These are phyloP conservation scores for Caenorhabditis virilis DNA, from an alignment of 2,888 invertebrate species.

Conservation along the genomic window DNA sequence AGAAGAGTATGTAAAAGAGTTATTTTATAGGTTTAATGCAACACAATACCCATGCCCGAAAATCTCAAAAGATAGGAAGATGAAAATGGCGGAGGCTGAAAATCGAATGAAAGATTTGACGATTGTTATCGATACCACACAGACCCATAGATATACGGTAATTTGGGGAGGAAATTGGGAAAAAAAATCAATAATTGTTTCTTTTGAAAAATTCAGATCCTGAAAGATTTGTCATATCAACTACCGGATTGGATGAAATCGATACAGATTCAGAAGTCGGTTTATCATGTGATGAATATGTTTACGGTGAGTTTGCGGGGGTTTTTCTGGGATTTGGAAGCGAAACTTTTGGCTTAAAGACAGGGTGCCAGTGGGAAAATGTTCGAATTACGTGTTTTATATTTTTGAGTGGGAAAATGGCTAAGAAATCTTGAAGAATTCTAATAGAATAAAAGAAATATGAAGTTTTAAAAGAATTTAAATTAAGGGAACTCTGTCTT, in stretches of 20 bases:
- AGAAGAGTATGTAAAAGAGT: no score
- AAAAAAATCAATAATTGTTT: slow-evolving; percentile 1
- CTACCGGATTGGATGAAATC: slow-evolving; percentile 94
- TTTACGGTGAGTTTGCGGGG: no score
- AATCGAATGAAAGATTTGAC: slow-evolving; percentile 94
- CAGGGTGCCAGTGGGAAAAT: no score
- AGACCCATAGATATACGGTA: slow-evolving; percentile 57
- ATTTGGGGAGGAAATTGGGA: neutral
- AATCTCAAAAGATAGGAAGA: slow-evolving; percentile 89
- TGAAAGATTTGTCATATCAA: slow-evolving; percentile 96
- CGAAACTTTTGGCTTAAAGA: no score
- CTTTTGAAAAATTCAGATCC: slow-evolving; percentile 66
- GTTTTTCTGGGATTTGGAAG: no score
- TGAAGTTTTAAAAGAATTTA: no score
- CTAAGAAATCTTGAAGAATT: no score
- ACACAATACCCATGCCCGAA: slow-evolving; percentile 97
- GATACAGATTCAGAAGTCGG: slow-evolving; percentile 96
- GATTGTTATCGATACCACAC: slow-evolving; percentile 72
- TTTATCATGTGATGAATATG: slow-evolving; percentile 94
- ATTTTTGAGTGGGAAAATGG: no score
- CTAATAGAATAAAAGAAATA: no score
- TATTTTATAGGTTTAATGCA: slow-evolving; percentile 80
- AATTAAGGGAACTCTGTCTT: no score
- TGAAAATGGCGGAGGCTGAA: slow-evolving; percentile 97
- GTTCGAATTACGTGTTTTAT: no score